Evolutionary conservation across 2,113 vertebrate species (phyloP).

Genomic region (Crotalus horridus): DNA sequence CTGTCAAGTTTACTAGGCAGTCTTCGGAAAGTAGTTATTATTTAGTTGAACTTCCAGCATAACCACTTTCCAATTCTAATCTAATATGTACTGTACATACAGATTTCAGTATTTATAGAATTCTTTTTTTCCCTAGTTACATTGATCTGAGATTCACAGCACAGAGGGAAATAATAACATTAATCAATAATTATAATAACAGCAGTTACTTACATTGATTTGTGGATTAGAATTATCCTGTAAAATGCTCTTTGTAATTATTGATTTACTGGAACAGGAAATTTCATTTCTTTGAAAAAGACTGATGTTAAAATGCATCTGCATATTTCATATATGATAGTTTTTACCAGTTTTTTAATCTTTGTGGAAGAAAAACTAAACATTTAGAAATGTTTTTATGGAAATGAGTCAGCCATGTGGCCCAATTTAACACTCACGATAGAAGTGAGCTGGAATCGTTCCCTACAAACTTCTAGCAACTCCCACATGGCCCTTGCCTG

Average conservation of each 20-base stretch:
- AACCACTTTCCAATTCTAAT: neutral
- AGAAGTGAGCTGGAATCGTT: neutral
- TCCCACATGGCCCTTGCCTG: neutral
- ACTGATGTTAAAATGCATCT: neutral
- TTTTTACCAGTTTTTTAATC: neutral
- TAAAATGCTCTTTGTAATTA: neutral
- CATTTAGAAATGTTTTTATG: neutral
- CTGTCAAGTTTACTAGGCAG: neutral
- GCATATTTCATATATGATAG: neutral
- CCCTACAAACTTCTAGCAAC: neutral
- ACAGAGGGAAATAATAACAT: neutral
- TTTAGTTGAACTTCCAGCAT: neutral
- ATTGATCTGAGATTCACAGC: neutral
- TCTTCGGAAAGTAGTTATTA: neutral
- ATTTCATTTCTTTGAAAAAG: neutral
- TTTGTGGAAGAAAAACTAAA: neutral
- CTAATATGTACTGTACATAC: neutral
- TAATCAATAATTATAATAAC: neutral
- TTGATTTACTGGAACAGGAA: neutral
- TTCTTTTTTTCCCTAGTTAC: neutral
- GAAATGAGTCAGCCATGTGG: neutral
- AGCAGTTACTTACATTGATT: neutral
- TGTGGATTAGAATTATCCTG: constrained; percentile 2
- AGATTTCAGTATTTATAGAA: neutral
- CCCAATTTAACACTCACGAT: neutral